Conservation (phyloP, 2,797 vertebrate genomes). For the Galaxias olidus region DNA sequence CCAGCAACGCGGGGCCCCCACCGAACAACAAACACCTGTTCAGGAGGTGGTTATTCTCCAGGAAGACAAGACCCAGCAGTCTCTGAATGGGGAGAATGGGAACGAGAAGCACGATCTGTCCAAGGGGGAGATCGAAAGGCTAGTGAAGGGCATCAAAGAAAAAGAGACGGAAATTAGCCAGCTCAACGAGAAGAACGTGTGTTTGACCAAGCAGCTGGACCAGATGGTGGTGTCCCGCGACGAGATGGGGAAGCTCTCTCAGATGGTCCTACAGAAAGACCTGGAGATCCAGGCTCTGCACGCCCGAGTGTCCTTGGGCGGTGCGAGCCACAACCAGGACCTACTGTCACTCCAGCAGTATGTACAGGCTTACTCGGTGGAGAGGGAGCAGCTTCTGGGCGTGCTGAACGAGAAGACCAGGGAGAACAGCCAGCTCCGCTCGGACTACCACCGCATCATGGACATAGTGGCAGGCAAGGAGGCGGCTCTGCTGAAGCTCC, state of each 20-base stretch:
- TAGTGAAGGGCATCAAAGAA: slow-evolving; percentile 93
- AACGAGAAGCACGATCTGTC: slow-evolving; percentile 97
- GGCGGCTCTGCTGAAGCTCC: slow-evolving; percentile 86
- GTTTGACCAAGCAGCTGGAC: slow-evolving; percentile 86
- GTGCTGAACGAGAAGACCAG: slow-evolving; percentile 94
- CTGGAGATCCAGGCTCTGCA: slow-evolving; percentile 93
- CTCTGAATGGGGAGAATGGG: slow-evolving; percentile 86
- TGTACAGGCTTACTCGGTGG: slow-evolving; percentile 86
- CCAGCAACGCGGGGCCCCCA: slow-evolving; percentile 69
- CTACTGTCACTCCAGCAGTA: slow-evolving; percentile 91
- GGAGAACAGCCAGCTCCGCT: slow-evolving; percentile 92
- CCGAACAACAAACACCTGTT: slow-evolving; percentile 47
- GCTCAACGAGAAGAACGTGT: slow-evolving; percentile 93
- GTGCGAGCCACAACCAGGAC: slow-evolving; percentile 80
- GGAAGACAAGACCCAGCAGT: slow-evolving; percentile 86
- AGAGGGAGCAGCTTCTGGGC: slow-evolving; percentile 89
- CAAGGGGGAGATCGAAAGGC: slow-evolving; percentile 89
- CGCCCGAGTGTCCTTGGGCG: slow-evolving; percentile 78
- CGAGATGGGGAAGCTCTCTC: slow-evolving; percentile 91
- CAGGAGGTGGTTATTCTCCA: slow-evolving; percentile 83
- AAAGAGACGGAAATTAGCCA: slow-evolving; percentile 94
- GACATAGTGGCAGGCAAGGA: slow-evolving; percentile 93
- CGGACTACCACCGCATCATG: slow-evolving; percentile 91
- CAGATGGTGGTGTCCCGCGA: slow-evolving; percentile 85
- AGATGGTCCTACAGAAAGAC: slow-evolving; percentile 93